Conservation (phyloP, 1,140 invertebrate genomes). For the Tetraneura akinire region DNA sequence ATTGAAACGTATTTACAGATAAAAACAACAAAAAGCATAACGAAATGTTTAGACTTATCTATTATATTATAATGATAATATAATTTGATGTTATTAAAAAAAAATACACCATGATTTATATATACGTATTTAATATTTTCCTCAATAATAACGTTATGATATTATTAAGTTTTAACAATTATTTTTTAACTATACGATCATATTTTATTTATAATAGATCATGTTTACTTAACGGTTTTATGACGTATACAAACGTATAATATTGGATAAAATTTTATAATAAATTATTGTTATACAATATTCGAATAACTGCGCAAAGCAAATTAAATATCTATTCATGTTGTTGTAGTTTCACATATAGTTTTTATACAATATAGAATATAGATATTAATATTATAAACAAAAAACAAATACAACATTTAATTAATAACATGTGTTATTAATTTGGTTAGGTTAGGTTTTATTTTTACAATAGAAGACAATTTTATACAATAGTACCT, state of each 20-base stretch:
- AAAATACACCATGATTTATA: not conserved
- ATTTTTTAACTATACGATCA: not conserved
- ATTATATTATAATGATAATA: not conserved
- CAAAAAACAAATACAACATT: too few species aligned
- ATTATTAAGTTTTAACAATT: not conserved
- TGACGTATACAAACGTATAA: not conserved
- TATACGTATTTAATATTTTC: not conserved
- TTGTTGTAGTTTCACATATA: too few species aligned
- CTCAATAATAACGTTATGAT: slow-evolving; percentile 17
- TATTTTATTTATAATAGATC: not conserved
- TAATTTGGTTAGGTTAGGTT: too few species aligned
- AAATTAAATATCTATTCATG: too few species aligned
- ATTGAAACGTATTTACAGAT: slow-evolving; percentile 2
- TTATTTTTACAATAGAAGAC: too few species aligned
- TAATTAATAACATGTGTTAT: too few species aligned
- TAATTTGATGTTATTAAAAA: slow-evolving; percentile 12
- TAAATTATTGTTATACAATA: slow-evolving; percentile 13
- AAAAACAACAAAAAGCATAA: not conserved
- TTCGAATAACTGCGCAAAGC: not conserved
- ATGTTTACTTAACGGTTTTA: not conserved
- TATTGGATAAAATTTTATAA: not conserved
- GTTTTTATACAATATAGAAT: too few species aligned
- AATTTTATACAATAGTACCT: too few species aligned
- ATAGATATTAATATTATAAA: too few species aligned
- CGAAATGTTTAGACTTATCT: too few species aligned